phyloP scores from a whole-genome alignment of 2,113 vertebrate species.

The Podiceps cristatus region DNA sequence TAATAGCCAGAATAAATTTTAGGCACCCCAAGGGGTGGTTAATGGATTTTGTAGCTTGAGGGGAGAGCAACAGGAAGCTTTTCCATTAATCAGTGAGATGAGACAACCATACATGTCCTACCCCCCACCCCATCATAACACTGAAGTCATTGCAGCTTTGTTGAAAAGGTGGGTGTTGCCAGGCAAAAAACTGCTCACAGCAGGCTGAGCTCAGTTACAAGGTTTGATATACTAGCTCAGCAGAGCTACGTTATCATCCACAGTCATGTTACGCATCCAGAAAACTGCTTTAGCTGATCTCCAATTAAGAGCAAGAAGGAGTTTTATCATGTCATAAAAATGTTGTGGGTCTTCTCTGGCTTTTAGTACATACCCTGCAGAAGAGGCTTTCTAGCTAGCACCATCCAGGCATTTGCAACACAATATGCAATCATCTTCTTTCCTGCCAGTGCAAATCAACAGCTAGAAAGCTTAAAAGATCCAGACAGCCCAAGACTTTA shows the following conservation, averaged over 20 bases:
- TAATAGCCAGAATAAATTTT: slow-evolving; percentile 68
- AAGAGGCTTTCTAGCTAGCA: not conserved
- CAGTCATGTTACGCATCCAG: not conserved
- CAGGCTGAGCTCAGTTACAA: not conserved
- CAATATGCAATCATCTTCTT: not conserved
- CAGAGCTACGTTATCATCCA: not conserved
- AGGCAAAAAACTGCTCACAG: not conserved
- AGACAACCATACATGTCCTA: slow-evolving; percentile 2
- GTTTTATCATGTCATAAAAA: not conserved
- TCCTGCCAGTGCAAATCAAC: not conserved
- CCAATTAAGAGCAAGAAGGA: not conserved
- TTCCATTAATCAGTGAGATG: slow-evolving; percentile 42
- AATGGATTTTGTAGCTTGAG: slow-evolving; percentile 60
- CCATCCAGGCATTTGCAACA: not conserved
- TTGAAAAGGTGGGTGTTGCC: not conserved
- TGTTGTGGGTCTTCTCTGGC: not conserved
- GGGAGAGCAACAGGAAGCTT: slow-evolving; percentile 47
- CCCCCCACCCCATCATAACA: not conserved
- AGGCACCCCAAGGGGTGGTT: slow-evolving; percentile 46
- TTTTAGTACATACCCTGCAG: not conserved
- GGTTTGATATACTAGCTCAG: not conserved
- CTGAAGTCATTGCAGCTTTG: not conserved
- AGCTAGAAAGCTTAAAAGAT: not conserved
- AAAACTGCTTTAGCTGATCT: not conserved
- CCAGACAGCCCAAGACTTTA: not conserved